phyloP scores from a whole-genome alignment of 2,113 vertebrate genomes.

The Chloropsis cyanopogon region DNA sequence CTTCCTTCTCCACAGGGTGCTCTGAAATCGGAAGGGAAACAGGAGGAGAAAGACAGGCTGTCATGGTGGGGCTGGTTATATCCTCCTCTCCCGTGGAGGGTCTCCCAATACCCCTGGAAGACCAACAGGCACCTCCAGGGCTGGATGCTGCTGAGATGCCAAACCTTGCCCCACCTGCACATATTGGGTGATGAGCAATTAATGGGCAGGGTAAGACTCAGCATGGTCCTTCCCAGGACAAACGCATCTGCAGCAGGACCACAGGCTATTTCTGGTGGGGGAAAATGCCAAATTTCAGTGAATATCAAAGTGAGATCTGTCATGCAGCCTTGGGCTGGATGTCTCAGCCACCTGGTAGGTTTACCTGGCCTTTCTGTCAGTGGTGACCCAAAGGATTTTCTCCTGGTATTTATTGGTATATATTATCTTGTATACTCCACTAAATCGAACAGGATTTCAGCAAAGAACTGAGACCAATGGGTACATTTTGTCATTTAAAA shows the following conservation, averaged over 20 bases:
- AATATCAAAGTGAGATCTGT: neutral
- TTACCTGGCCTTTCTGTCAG: neutral
- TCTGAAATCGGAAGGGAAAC: neutral
- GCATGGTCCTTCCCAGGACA: neutral
- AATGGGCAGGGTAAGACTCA: neutral
- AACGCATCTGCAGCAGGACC: neutral
- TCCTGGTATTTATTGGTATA: neutral
- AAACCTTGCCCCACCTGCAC: neutral
- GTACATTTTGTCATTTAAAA: neutral
- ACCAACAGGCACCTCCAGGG: neutral
- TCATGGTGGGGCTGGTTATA: neutral
- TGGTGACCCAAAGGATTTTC: neutral
- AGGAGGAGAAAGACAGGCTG: neutral
- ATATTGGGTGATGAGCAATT: neutral
- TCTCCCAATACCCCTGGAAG: neutral
- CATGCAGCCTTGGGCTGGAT: neutral
- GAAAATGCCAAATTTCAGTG: neutral
- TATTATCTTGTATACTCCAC: neutral
- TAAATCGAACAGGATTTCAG: neutral
- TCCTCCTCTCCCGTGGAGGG: neutral
- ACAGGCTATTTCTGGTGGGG: neutral
- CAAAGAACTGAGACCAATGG: neutral
- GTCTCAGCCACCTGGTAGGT: neutral
- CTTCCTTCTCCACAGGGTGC: neutral
- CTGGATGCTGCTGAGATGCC: neutral